Evolutionary conservation across 2,113 vertebrate genomes (phyloP), one percentile per base, ranked within the genome.

Genomic region (Stercorarius parasiticus): DNA sequence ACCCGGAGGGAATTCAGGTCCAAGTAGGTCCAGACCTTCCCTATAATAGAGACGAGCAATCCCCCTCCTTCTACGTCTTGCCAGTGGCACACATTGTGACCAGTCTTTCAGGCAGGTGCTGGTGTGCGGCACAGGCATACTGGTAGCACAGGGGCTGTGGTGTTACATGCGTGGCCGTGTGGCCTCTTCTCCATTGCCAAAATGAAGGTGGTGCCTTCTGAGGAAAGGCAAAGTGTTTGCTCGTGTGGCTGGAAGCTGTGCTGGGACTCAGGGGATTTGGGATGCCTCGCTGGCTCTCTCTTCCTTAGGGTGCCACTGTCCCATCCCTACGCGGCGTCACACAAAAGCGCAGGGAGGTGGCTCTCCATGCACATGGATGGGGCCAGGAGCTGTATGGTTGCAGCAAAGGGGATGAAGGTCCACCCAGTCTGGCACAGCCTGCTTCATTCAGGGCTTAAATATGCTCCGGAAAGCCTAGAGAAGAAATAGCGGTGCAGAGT

Each of bases 141-240:
- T 22, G 29, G 29, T 59, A 61, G 9, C 27, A 3, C 18, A 8
- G 40, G 23, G 23, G 6, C n/a, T 55, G 36, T 30, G 36, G 29
- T 18, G 15, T 26, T 49, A 9, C 1, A 0, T 27, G 22, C 2
- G 2, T 23, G 74, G 34, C 5, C 1, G 0, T 21, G 65, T 36
- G 32, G 34, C 40, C 56, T 50, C 58, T 70, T 47, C 52, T 62
- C 20, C 21, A 5, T 40, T 15, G 21, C 52, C 67, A 61, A n/a
- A 82, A 58, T 34, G 16, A 74, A 71, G 47, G n/a, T 34, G 55
- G 5, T 42, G 25, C 55, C 36, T 58, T 23, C 50, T 76, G 43
- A 86, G 32, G 65, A 86, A 64, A 64, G 45, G 38, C 27, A 45
- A n/a, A 66, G 22, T 7, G 10, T 42, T 69, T 36, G 13, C 27